Base-by-base conservation (phyloP, 2,888 invertebrate genomes). In the Brachypalpus laphriformis region DNA sequence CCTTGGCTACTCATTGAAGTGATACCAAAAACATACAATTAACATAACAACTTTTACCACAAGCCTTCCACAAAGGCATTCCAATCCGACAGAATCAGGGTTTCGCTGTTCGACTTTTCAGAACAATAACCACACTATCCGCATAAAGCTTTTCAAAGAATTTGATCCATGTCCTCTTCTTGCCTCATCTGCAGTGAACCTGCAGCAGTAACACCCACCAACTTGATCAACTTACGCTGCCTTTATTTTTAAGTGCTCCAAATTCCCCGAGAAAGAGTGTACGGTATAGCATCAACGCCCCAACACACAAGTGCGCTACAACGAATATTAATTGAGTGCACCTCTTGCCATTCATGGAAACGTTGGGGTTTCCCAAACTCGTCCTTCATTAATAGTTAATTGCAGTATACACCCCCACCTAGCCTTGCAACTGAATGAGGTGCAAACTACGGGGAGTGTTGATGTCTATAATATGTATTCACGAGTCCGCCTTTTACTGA, bases 341-440 rank as follows among this genome's bases (percentile, higher is more conserved):
- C 18, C 57, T 40, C 22, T 11, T 8, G 11, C 4, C 40, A 20
- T 14, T 7, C 3, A 5, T 37, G 37, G 7, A 18, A 40, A n/a
- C 37, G 20, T 40, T 40, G 20, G 40, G 22, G 14, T 22, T 57
- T 57, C 22, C 37, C 57, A 20, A 40, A 22, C 7, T 37, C 57
- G n/a, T 40, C 22, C 57, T 40, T 40, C 40, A 57, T 57, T 40
- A 57, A 57, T 57, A 40, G 57, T 57, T 57, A 57, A 57, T 57
- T 57, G 40, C 37, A 57, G 8, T 31, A 7, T n/a, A 18, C 18
- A 18, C 9, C 22, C 7, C 57, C 25, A 9, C 40, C 3, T 34
- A 57, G 6, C n/a, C 18, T 18, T 40, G 57, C 37, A 20, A 14
- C 22, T 8, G 14, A 14, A 57, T 40, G 37, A 40, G 57, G 34